Conservation (phyloP, 2,113 vertebrate species). For the Lophius piscatorius region DNA sequence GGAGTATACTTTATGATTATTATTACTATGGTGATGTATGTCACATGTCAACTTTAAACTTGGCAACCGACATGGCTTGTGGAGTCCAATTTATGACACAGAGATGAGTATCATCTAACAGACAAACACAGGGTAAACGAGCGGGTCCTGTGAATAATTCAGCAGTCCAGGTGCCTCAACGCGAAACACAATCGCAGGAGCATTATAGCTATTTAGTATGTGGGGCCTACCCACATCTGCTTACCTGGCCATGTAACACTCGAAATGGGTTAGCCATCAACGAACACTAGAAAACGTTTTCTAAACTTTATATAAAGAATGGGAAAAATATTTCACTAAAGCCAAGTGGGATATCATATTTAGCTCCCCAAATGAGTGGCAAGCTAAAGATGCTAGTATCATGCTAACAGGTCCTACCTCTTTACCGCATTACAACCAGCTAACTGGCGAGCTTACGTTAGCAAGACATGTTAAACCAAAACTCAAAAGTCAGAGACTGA, state of each 20-base stretch:
- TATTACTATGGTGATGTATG: background rate
- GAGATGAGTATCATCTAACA: slow-evolving; percentile 64
- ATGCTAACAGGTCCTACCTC: slow-evolving; percentile 11
- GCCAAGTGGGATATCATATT: background rate
- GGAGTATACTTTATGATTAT: background rate
- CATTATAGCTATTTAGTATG: slow-evolving; percentile 27
- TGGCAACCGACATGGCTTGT: slow-evolving; percentile 12
- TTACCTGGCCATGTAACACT: background rate
- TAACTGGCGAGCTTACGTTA: slow-evolving; percentile 30
- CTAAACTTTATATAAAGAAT: background rate
- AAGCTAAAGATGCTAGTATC: slow-evolving; percentile 19
- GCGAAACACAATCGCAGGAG: slow-evolving; percentile 71
- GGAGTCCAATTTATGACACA: slow-evolving; percentile 36
- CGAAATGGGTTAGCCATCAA: background rate
- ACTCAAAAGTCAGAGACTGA: background rate
- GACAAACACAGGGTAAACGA: slow-evolving; percentile 60
- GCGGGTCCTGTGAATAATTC: slow-evolving; percentile 71
- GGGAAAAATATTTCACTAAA: background rate
- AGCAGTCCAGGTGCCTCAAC: slow-evolving; percentile 54
- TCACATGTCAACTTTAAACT: slow-evolving; percentile 17
- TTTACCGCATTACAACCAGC: slow-evolving; percentile 53
- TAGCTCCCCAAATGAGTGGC: background rate
- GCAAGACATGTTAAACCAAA: slow-evolving; percentile 22
- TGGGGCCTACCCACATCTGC: slow-evolving; percentile 61
- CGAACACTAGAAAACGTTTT: background rate